phyloP scores from a whole-genome alignment of 2,113 vertebrate species.

The Columba livia region DNA sequence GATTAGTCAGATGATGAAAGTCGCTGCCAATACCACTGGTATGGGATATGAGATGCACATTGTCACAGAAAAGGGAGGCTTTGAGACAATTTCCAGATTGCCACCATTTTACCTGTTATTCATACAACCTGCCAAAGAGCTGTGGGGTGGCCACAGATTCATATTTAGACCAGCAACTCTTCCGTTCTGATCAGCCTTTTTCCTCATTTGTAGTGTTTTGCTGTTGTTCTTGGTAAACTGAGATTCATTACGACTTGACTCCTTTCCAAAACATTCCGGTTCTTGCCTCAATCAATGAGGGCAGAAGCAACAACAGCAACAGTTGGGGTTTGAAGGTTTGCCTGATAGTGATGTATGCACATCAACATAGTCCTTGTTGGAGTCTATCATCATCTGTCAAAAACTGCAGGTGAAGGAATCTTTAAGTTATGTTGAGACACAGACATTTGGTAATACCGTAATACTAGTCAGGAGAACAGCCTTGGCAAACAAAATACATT shows the following conservation, averaged over 20 bases:
- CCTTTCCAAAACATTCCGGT: not conserved
- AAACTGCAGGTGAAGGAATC: not conserved
- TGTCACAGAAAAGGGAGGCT: not conserved
- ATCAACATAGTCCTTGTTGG: not conserved
- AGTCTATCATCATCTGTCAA: not conserved
- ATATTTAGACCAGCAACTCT: not conserved
- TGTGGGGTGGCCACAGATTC: not conserved
- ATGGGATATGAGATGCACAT: not conserved
- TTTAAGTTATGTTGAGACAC: not conserved
- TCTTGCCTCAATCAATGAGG: not conserved
- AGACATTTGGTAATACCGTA: not conserved
- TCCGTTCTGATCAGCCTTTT: not conserved
- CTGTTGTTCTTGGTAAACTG: not conserved
- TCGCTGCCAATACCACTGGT: not conserved
- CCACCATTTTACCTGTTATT: conserved; percentile 34
- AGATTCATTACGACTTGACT: not conserved
- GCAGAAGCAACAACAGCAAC: conserved; percentile 12
- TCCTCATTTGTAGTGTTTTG: not conserved
- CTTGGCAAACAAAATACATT: conserved; percentile 30
- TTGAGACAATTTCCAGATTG: not conserved
- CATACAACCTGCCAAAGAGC: conserved; percentile 3
- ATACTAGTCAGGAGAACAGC: not conserved
- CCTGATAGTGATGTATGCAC: not conserved
- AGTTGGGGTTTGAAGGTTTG: not conserved
- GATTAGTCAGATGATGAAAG: not conserved